These are phyloP conservation scores for Aulostomus chinensis DNA, from an alignment of 2,797 vertebrate genomes.

Conservation along the genomic window DNA sequence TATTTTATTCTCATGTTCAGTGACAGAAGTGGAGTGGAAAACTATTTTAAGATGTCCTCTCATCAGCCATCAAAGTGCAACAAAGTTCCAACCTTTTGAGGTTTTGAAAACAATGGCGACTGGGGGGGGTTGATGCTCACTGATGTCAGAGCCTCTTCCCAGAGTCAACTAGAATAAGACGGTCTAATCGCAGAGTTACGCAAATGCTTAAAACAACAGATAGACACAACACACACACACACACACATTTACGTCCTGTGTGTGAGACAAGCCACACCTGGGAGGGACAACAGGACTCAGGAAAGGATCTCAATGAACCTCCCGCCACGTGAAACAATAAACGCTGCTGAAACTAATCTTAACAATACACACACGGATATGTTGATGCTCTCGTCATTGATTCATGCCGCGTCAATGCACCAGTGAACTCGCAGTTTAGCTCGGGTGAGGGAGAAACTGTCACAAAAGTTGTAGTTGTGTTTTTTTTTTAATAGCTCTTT, in stretches of 20 bases:
- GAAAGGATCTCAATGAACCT: constrained; percentile 29
- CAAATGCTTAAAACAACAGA: neutral
- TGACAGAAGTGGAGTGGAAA: too few species aligned
- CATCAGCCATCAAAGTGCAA: too few species aligned
- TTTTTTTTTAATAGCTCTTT: too few species aligned
- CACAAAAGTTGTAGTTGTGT: too few species aligned
- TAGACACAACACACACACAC: constrained; percentile 14
- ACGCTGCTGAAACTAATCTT: constrained; percentile 10
- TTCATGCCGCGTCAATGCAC: too few species aligned
- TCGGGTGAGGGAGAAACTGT: too few species aligned
- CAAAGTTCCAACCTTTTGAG: too few species aligned
- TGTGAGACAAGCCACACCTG: neutral
- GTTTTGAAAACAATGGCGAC: constrained; percentile 47
- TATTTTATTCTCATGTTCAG: too few species aligned
- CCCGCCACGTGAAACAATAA: constrained; percentile 41
- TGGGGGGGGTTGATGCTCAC: constrained; percentile 11
- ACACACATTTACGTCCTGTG: constrained; percentile 11
- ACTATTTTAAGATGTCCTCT: too few species aligned
- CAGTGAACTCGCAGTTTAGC: too few species aligned
- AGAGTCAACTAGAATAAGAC: constrained; percentile 33
- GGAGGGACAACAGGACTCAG: constrained; percentile 26
- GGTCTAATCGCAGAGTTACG: constrained; percentile 25
- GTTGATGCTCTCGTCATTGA: too few species aligned
- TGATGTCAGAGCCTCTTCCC: constrained; percentile 31
- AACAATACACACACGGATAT: constrained; percentile 7